phyloP scores from a whole-genome alignment of 2,888 invertebrate species.

The Lamellibrachia columna region DNA sequence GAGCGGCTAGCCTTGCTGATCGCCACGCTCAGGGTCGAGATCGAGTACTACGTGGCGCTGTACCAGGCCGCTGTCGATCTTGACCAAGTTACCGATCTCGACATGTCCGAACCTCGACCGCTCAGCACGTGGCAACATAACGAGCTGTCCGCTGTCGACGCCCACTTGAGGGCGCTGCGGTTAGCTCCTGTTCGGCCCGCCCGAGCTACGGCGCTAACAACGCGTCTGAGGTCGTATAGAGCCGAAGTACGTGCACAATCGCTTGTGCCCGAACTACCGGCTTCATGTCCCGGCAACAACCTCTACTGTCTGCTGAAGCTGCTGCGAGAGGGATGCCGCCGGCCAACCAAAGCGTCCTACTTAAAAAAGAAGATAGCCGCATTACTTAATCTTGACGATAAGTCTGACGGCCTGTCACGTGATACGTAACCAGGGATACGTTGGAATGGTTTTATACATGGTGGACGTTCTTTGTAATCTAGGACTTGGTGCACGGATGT shows the following conservation, averaged over 20 bases:
- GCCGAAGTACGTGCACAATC: not conserved
- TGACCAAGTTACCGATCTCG: not conserved
- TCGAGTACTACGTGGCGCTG: not conserved
- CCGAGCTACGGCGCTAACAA: not conserved
- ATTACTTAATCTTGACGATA: not conserved
- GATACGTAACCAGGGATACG: not conserved
- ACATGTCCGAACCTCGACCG: not conserved
- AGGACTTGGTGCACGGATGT: not conserved
- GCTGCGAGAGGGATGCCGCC: not conserved
- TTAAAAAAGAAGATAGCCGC: slow-evolving; percentile 3
- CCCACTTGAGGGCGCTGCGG: not conserved
- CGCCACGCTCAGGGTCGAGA: not conserved
- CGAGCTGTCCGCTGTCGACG: not conserved
- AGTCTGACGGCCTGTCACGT: not conserved
- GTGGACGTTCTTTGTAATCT: not conserved
- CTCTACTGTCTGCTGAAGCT: not conserved
- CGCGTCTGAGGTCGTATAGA: not conserved
- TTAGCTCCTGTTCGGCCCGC: not conserved
- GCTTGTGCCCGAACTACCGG: not conserved
- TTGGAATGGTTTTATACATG: not conserved
- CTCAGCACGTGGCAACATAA: not conserved
- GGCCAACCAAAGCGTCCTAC: not conserved
- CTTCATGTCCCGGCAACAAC: not conserved
- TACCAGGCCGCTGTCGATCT: not conserved
- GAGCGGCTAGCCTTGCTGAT: not conserved